Base-by-base conservation (phyloP, 2,888 invertebrate species). In the Phyllotreta striolata region DNA sequence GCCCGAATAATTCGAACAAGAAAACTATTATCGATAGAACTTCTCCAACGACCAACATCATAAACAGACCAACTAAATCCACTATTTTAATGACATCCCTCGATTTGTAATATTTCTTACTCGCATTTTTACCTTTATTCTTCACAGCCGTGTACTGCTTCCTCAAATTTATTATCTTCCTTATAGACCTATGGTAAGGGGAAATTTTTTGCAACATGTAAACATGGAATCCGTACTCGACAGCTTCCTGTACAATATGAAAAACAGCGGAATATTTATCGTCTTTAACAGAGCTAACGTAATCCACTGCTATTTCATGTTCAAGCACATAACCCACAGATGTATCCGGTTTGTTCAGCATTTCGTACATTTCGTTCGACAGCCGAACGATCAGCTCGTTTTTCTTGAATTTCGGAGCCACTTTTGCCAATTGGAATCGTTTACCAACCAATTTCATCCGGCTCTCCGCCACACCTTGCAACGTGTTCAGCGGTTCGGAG, bases 1-100 rank as follows among this genome's bases (percentile, higher is more conserved):
- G 5, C 8, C 8, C 12, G 12, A 2, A 46, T 6, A 57, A 46
- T 13, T 57, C 57, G 6, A 57, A 13, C 39, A 57, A 37, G 35
- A 57, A 57, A 3, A 46, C 24, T 13, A 47, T 6, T 6, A 57
- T 14, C 1, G 13, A 38, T 7, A 47, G 1, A 57, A 38, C 3
- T 5, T 51, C 38, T 6, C 49, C 58, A 49, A 10, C n/a, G 2
- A 58, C 5, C 9, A 51, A n/a, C 8, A 46, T n/a, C 41, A 58
- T n/a, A 41, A 58, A 58, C 34, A 34, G 13, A 10, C 58, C 51
- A 51, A 12, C n/a, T n/a, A 58, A 14, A 12, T 58, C 58, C 6
- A 9, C 3, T 24, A 41, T 9, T 41, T 1, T 34, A 6, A 58
- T 58, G 13, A 34, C 6, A 34, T 51, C 51, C 12, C n/a, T 3